A percentile compares a stretch with the other conserved stretches of the same genome.
Evolutionary conservation across 2,797 vertebrate genomes (phyloP).

Genomic region (Lutjanus argentimaculatus): DNA sequence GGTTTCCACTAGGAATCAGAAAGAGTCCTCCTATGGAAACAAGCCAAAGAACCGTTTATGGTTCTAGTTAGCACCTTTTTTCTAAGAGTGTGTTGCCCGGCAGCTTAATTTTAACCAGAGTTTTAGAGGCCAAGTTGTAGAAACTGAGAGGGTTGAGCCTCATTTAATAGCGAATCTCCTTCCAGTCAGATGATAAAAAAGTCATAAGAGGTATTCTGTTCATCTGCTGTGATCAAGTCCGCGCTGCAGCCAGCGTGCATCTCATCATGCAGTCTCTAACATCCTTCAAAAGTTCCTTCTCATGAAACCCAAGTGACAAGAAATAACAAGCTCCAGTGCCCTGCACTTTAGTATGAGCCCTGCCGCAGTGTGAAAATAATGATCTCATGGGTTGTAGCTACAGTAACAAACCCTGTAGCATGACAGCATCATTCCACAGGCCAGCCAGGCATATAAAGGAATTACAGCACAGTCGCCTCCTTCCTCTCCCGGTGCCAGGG

Average conservation of each 20-base stretch:
- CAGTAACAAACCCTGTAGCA: constrained; percentile 63
- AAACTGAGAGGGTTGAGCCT: constrained; percentile 32
- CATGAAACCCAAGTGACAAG: constrained; percentile 62
- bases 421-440: constrained; percentile 58
- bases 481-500: constrained; percentile 29
- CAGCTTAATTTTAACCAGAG: constrained; percentile 11
- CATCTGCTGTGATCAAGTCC: constrained; percentile 62
- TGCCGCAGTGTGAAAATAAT: constrained; percentile 67
- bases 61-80: too few species aligned
- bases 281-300: constrained; percentile 70
- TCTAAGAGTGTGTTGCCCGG: constrained; percentile 5
- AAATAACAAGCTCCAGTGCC: constrained; percentile 76
- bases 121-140: background rate
- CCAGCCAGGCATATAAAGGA: constrained; percentile 49
- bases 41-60: too few species aligned
- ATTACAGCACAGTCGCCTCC: constrained; percentile 41
- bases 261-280: constrained; percentile 74
- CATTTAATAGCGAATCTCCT: constrained; percentile 39
- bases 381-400: constrained; percentile 63
- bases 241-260: constrained; percentile 45
- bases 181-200: constrained; percentile 55
- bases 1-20: too few species aligned
- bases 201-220: constrained; percentile 54
- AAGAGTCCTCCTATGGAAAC: too few species aligned
- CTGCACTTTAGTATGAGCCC: constrained; percentile 51